Conservation (phyloP, 2,113 vertebrate species). For the Egretta garzetta region DNA sequence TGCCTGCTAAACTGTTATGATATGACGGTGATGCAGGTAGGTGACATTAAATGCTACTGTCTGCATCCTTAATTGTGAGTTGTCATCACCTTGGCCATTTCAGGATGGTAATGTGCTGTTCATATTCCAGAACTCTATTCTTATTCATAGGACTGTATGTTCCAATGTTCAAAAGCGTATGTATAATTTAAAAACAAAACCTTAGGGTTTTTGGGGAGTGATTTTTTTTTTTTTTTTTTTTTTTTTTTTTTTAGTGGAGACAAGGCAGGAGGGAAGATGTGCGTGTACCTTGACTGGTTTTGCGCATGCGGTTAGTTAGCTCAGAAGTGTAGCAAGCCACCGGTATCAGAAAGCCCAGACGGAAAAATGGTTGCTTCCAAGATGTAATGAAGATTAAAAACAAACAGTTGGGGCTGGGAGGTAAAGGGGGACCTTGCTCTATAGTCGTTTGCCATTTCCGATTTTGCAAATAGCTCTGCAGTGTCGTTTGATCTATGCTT, state of each 20-base stretch:
- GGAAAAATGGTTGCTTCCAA: conserved; percentile 28
- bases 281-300: background rate
- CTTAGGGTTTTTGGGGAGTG: background rate
- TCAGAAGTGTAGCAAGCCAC: background rate
- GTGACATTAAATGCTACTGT: conserved; percentile 66
- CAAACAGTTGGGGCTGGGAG: conserved; percentile 5
- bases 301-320: background rate
- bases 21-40: conserved; percentile 49
- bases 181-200: conserved; percentile 38
- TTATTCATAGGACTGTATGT: background rate
- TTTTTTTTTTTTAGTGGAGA: background rate
- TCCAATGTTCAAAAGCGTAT: background rate
- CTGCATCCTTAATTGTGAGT: conserved; percentile 68
- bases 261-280: background rate
- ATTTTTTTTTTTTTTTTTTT: background rate
- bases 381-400: conserved; percentile 35
- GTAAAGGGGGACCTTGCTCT: background rate
- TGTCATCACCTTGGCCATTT: conserved; percentile 57
- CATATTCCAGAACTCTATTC: conserved; percentile 20
- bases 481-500: background rate
- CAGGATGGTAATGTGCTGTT: conserved; percentile 50
- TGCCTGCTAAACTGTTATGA: conserved; percentile 55
- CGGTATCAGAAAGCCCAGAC: background rate
- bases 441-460: conserved; percentile 24
- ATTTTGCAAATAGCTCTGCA: conserved; percentile 38